These are phyloP conservation scores for Epizoanthus scotinus DNA, from an alignment of 92 coral and sea anemone genomes.

Conservation along the genomic window DNA sequence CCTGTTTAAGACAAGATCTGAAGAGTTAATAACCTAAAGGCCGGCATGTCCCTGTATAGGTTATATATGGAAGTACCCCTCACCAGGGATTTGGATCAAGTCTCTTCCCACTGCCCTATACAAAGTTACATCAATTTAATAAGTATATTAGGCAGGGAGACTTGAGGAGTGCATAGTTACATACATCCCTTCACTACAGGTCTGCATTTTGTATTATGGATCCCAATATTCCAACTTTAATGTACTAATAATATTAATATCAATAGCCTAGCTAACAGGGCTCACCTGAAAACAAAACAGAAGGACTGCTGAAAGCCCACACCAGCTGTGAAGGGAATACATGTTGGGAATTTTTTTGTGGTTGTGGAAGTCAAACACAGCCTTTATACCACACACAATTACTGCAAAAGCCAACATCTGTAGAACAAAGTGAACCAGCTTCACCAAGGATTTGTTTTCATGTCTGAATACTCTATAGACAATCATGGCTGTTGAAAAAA, in stretches of 20 bases:
- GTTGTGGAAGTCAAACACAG: conserved; percentile 95
- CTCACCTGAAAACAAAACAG: conserved; percentile 83
- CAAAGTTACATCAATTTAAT: too few species aligned
- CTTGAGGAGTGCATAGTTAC: neutral
- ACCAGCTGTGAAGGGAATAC: conserved; percentile 94
- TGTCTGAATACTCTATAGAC: conserved; percentile 89
- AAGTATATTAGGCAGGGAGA: too few species aligned
- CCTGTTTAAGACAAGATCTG: too few species aligned
- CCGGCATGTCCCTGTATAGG: too few species aligned
- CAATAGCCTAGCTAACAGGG: neutral
- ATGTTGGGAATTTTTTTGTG: conserved; percentile 59
- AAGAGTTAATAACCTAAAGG: too few species aligned
- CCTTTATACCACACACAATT: conserved; percentile 82
- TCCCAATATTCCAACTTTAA: neutral
- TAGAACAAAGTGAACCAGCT: conserved; percentile 85
- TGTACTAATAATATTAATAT: too few species aligned
- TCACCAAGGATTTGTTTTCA: conserved; percentile 77
- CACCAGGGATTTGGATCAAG: neutral
- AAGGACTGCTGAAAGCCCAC: conserved; percentile 67
- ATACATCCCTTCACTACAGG: neutral
- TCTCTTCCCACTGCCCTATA: neutral
- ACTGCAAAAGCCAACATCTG: conserved; percentile 75
- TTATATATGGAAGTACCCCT: too few species aligned
- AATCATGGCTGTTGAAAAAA: conserved; percentile 78
- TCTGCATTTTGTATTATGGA: neutral